Base-by-base conservation (phyloP, 1,140 invertebrate genomes). In the Magallana angulata region DNA sequence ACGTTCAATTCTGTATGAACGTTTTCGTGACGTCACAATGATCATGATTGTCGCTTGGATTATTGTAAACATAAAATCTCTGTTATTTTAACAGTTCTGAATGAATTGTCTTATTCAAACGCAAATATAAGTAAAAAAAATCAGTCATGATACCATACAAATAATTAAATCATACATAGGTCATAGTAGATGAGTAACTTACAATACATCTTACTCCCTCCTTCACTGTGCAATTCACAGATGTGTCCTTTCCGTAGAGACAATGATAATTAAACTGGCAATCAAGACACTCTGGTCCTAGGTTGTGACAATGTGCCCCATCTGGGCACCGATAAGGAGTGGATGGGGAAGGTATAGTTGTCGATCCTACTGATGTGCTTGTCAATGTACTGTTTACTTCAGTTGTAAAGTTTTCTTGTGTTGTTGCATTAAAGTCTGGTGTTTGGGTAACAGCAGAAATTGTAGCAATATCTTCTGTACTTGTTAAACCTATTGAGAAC, bases 191-290 rank as follows among this genome's bases (percentile, higher is more conserved):
- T 48, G 36, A 48, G 36, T 48, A 48, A 60, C 57, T 71, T 57
- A 87, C 59, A 14, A n/a, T 14, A 85, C 92, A 93, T 82, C 87
- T 90, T 6, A 93, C 89, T 68, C 87, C 60, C 14, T 82, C 85
- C 62, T 91, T 92, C 24, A 90, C 90, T 58, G 62, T 89, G 64
- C 93, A 93, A 16, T 83, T 80, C 1, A 89, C 86, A 16, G 87
- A 88, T 12, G 89, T 81, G 36, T 87, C 68, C 56, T 89, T 89
- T 0, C 93, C 93, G 87, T 93, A 93, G 0, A 57, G 56, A 87
- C 93, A 93, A 16, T 91, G 90, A 16, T 76, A 82, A 82, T 92
- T 92, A 24, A 92, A 90, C 18, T 89, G 89, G 87, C 93, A 93
- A 8, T 84, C 68, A 1, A 93, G 90, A 82, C 93, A 93, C 14